These are phyloP conservation scores for Malthinus flaveolus DNA, from an alignment of 2,888 invertebrate genomes.

Conservation along the genomic window DNA sequence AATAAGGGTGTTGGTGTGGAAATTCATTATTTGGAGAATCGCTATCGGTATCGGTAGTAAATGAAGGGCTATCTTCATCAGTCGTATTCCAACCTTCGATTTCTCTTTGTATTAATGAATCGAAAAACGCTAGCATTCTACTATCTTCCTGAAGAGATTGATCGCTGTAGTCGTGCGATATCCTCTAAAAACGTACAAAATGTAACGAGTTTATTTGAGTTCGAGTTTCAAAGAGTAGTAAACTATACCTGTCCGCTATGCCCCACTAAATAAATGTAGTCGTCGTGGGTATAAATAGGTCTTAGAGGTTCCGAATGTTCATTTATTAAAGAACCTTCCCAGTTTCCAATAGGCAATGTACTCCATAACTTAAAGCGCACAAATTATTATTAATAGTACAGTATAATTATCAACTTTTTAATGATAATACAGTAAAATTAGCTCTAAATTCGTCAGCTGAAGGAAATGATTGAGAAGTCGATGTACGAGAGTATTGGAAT, in stretches of 20 bases:
- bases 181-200: constrained; percentile 58
- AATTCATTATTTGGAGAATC: background rate
- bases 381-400: no score
- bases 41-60: constrained; percentile 47
- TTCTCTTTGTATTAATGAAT: constrained; percentile 88
- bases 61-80: constrained; percentile 38
- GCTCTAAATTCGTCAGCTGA: no score
- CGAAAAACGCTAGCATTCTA: constrained; percentile 96
- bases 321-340: constrained; percentile 66
- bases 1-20: background rate
- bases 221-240: background rate
- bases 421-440: no score
- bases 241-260: constrained; percentile 70
- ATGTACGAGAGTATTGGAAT: no score
- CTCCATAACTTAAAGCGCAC: constrained; percentile 71
- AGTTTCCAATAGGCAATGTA: constrained; percentile 68
- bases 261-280: constrained; percentile 80
- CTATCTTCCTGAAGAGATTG: constrained; percentile 89
- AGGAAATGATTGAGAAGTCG: no score
- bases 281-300: constrained; percentile 76
- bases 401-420: no score
- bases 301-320: constrained; percentile 64
- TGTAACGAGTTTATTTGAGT: background rate
- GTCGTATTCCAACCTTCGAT: constrained; percentile 71
- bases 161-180: constrained; percentile 87